Evolutionary conservation across 2,113 vertebrate species (phyloP).

Genomic region (Scopus umbretta): DNA sequence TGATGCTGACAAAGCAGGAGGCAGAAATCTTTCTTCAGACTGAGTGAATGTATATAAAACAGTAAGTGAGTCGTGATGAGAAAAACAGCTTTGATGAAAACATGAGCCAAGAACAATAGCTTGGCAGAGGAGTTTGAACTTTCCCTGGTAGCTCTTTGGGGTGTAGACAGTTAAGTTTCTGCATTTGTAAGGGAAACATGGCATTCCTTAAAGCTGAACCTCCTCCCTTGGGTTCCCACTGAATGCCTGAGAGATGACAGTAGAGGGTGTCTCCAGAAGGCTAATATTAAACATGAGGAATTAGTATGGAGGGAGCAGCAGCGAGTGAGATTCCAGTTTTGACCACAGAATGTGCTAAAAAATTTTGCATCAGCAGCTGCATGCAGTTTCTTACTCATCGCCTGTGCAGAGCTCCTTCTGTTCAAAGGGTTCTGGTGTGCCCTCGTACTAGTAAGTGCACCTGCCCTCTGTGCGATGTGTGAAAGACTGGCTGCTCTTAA

Average conservation of each 20-base stretch:
- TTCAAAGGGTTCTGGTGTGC: neutral
- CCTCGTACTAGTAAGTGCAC: neutral
- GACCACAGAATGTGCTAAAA: conserved; percentile 8
- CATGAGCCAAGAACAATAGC: neutral
- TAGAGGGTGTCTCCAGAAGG: conserved; percentile 51
- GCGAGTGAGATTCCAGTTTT: neutral
- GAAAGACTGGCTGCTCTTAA: neutral
- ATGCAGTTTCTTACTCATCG: neutral
- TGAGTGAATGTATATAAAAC: neutral
- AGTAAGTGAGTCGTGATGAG: neutral
- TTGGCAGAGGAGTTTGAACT: neutral
- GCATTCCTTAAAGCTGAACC: conserved; percentile 56
- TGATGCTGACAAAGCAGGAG: neutral
- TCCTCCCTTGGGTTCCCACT: conserved; percentile 54
- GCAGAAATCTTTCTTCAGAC: neutral
- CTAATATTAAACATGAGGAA: conserved; percentile 22
- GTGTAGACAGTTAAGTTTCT: conserved; percentile 23
- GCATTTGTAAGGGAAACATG: conserved; percentile 5
- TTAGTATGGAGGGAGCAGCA: neutral
- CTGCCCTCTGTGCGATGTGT: neutral
- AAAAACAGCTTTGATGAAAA: neutral
- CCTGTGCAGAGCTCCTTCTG: neutral
- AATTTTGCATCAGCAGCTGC: neutral
- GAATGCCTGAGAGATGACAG: conserved; percentile 61
- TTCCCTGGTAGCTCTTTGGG: conserved; percentile 7